phyloP scores from a whole-genome alignment of 2,797 vertebrate genomes.

The Molossus alvarezi region DNA sequence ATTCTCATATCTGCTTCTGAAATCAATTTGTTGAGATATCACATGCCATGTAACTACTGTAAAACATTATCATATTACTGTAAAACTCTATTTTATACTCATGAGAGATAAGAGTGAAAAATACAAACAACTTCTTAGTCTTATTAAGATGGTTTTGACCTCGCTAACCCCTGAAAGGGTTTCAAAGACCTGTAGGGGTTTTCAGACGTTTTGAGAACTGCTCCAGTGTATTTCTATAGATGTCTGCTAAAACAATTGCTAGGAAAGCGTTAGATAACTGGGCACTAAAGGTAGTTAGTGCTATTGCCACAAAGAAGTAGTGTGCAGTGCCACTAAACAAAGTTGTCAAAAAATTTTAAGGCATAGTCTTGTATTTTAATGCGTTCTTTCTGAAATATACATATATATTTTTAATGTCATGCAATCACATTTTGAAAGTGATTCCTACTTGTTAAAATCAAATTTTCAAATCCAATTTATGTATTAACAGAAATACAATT shows the following conservation, averaged over 20 bases:
- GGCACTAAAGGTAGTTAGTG: conserved; percentile 10
- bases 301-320: background rate
- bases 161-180: background rate
- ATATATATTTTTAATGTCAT: conserved; percentile 41
- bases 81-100: conserved; percentile 10
- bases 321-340: conserved; percentile 36
- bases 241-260: conserved; percentile 4
- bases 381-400: background rate
- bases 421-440: conserved; percentile 60
- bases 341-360: conserved; percentile 49
- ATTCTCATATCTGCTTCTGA: conserved; percentile 47
- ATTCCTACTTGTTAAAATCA: conserved; percentile 51
- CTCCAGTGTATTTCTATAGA: conserved; percentile 6
- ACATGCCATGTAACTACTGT: background rate
- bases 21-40: background rate
- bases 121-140: conserved; percentile 32
- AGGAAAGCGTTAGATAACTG: conserved; percentile 9
- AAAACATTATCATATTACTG: conserved; percentile 1
- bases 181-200: background rate
- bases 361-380: conserved; percentile 61
- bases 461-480: conserved; percentile 7
- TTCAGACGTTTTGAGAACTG: conserved; percentile 47
- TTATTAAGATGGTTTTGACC: conserved; percentile 57
- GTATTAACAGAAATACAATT: conserved; percentile 41
- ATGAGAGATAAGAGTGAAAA: conserved; percentile 37